A percentile compares a stretch with the other conserved stretches of the same genome.
These are phyloP conservation scores for Eudasyphora cyanicolor DNA, from an alignment of 2,888 invertebrate species.

Conservation along the genomic window DNA sequence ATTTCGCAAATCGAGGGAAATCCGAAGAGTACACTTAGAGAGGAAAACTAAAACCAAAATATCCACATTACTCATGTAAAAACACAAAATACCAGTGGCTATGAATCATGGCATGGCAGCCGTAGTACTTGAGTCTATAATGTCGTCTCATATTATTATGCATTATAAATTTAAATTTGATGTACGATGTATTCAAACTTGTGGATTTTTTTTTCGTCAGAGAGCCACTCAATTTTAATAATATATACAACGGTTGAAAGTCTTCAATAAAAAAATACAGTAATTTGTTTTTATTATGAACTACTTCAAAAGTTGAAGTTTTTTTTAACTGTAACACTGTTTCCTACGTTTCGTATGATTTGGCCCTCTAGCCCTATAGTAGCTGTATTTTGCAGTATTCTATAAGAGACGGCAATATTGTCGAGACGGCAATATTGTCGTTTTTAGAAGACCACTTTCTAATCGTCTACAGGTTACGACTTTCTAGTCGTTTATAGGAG, in stretches of 20 bases:
- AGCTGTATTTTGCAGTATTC: too few relatives aligned
- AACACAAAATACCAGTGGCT: constrained; percentile 35
- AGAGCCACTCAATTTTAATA: not conserved
- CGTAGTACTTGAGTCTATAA: not conserved
- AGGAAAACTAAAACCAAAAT: not conserved
- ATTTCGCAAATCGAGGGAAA: too few relatives aligned
- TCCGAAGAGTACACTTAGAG: not conserved
- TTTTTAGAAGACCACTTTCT: too few relatives aligned
- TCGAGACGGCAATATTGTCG: too few relatives aligned
- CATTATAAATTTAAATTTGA: not conserved
- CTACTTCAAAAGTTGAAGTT: not conserved
- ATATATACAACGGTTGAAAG: not conserved
- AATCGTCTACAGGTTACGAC: too few relatives aligned
- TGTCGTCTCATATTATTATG: not conserved
- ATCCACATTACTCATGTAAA: not conserved
- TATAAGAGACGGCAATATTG: too few relatives aligned
- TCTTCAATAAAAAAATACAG: not conserved
- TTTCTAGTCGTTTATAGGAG: too few relatives aligned
- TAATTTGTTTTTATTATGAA: not conserved
- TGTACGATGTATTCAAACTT: not conserved
- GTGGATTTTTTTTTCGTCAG: not conserved
- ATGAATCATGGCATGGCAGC: constrained; percentile 38
- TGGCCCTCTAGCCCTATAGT: too few relatives aligned
- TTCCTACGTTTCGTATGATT: too few relatives aligned
- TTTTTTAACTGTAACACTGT: not conserved